Base-by-base conservation (phyloP, 92 coral and sea anemone species). In the Galaxea fascicularis region DNA sequence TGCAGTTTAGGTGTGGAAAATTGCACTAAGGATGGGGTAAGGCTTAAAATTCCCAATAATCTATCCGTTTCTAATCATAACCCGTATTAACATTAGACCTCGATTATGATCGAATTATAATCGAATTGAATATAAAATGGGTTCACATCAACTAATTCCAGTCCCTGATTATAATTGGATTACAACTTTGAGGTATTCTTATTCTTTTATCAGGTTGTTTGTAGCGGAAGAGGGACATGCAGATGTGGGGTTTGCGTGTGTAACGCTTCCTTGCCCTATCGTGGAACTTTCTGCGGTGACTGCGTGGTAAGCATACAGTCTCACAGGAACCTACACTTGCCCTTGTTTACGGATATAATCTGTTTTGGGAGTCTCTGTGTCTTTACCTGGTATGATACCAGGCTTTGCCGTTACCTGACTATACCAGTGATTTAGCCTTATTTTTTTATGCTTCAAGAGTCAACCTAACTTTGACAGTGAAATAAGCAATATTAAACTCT, bases 181-280 rank as follows among this genome's bases (percentile, higher is more conserved):
- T n/a, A n/a, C n/a, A n/a, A n/a, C n/a, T n/a, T n/a, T 35, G 3
- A 35, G 6, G 41, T 2, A 35, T 35, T 2, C 41, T 77, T 47
- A 10, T 25, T 44, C 44, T 20, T 30, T n/a, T 62, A 67, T 25
- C 74, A 95, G 98, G 90, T 90, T n/a, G 80, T 91, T 76, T 95
- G 98, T 65, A 92, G 92, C 65, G 93, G 91, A 68, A 84, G 94
- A 73, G 98, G 98, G 12, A 65, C 65, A 72, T 95, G 98, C 68
- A 90, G 70, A 46, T 95, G 98, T 65, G 95, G 94, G 20, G 85
- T 87, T 56, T 95, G 98, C 79, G 86, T 58, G 1, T 95, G 98
- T 29, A 92, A 95, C 63, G 74, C 77, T 46, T 59, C 91, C 15
- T 80, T 90, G 71, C 83, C 82, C 45, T 95, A 82, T 79, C 85